Percentiles rank a stretch among this genome's conserved stretches.
Evolutionary conservation across 2,113 vertebrate genomes (phyloP).

Genomic region (Rhinoptilus africanus): DNA sequence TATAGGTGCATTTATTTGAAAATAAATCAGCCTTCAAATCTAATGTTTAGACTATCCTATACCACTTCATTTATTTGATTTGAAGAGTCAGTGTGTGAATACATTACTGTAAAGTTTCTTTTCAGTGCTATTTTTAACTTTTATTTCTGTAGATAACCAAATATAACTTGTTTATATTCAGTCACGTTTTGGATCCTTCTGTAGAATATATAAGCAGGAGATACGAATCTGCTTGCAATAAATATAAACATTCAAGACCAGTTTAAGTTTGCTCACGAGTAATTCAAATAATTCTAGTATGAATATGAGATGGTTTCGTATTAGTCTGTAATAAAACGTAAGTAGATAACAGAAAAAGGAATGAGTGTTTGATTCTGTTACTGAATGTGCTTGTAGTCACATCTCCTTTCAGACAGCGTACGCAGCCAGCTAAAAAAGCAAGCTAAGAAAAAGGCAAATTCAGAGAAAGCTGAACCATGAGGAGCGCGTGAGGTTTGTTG

Average conservation of each 20-base stretch:
- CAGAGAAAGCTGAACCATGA: not conserved
- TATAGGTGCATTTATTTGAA: slow-evolving; percentile 63
- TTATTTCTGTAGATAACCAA: slow-evolving; percentile 79
- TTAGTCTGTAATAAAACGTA: slow-evolving; percentile 63
- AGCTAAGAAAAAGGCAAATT: not conserved
- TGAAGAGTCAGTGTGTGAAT: slow-evolving; percentile 63
- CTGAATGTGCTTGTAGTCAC: not conserved
- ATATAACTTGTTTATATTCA: slow-evolving; percentile 59
- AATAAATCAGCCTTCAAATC: slow-evolving; percentile 69
- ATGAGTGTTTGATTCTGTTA: not conserved
- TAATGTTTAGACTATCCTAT: slow-evolving; percentile 51
- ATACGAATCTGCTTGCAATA: slow-evolving; percentile 83
- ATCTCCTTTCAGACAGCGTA: not conserved
- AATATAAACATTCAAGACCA: slow-evolving; percentile 70
- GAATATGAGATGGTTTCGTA: slow-evolving; percentile 25
- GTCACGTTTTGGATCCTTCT: slow-evolving; percentile 73
- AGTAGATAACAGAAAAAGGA: slow-evolving; percentile 15
- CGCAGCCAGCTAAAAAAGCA: not conserved
- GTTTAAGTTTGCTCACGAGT: slow-evolving; percentile 33
- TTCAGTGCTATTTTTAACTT: slow-evolving; percentile 82
- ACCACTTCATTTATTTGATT: slow-evolving; percentile 64
- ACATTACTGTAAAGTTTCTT: slow-evolving; percentile 80
- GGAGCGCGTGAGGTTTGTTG: not conserved
- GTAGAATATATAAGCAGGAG: slow-evolving; percentile 73
- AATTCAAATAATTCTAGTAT: not conserved